Evolutionary conservation across 2,113 vertebrate species (phyloP), one percentile per base, ranked within the genome.

Genomic region (Triplophysa siluroides): DNA sequence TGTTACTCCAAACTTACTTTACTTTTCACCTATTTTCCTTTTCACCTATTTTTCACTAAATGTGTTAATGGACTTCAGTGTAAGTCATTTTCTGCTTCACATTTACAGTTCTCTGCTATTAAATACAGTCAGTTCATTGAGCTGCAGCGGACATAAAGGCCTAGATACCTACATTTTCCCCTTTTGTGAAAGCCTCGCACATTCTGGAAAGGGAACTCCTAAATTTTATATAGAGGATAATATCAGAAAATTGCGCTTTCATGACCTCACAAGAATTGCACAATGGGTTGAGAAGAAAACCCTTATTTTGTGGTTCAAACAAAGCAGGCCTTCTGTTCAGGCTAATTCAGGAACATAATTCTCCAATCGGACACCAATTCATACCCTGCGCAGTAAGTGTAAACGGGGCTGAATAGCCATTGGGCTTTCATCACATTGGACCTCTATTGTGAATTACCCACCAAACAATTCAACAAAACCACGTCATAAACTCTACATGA

Each of bases 301-400:
- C 33, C 33, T 61, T 11, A 45, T 62, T 45, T 45, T 24, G 38
- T 1, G 38, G 11, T 45, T 61, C 14, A 45, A 19, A 43, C n/a
- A 61, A 7, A 62, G 18, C 70, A 73, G 56, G 21, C 26, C 50
- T 33, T 41, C 26, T 58, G 52, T 60, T 38, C 54, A 19, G 26
- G 70, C 33, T n/a, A 61, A 61, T 61, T n/a, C n/a, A 61, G 43
- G 71, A 10, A 60, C 71, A 24, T 60, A 41, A 71, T 54, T 71
- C 24, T 33, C 45, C 45, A 72, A 12, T 26, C 5, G 1, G 19
- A 38, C 16, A 23, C 33, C 6, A 38, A 38, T 38, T 38, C 33
- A 38, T 38, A 7, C 33, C 7, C 33, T 38, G 33, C 33, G 6
- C 33, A 38, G 33, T 38, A 38, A 38, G 8, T 38, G 33, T 38